Percentiles rank a stretch among this genome's conserved stretches.
Conservation (phyloP, 2,113 vertebrate species). For the Hippocampus barbouri region DNA sequence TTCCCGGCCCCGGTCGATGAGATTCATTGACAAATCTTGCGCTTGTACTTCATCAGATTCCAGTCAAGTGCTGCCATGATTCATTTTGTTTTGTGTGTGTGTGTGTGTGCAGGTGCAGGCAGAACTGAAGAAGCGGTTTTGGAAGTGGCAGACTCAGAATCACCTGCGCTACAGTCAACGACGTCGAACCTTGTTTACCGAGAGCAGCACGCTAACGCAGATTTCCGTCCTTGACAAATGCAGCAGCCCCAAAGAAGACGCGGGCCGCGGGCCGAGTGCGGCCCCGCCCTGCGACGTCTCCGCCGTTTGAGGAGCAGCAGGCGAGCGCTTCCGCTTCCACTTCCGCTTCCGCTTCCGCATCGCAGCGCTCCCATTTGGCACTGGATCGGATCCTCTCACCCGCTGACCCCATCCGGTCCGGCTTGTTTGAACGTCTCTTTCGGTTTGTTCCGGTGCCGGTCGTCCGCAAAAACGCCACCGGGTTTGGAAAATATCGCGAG, state of each 20-base stretch:
- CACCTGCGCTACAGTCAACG: slow-evolving; percentile 70
- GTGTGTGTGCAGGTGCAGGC: slow-evolving; percentile 65
- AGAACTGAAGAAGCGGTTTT: slow-evolving; percentile 76
- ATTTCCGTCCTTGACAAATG: slow-evolving; percentile 75
- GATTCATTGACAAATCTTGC: too few relatives aligned
- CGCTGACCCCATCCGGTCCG: slow-evolving; percentile 16
- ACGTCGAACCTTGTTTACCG: slow-evolving; percentile 67
- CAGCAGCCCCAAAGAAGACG: slow-evolving; percentile 71
- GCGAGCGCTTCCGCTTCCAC: background rate
- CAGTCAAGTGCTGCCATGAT: background rate
- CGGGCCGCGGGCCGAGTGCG: background rate
- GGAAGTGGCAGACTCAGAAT: slow-evolving; percentile 71
- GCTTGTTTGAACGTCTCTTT: slow-evolving; percentile 21
- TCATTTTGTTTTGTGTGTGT: background rate
- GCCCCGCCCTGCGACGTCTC: slow-evolving; percentile 29
- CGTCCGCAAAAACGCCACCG: background rate
- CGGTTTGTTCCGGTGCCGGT: background rate
- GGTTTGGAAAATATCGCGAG: background rate
- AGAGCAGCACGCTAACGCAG: slow-evolving; percentile 77
- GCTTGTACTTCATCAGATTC: background rate
- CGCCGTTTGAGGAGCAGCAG: slow-evolving; percentile 22
- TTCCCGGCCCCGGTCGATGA: too few relatives aligned
- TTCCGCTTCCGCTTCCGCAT: background rate
- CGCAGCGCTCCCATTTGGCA: background rate
- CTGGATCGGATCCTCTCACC: background rate